Base-by-base conservation (phyloP, 2,888 invertebrate species). In the Cancer borealis region DNA sequence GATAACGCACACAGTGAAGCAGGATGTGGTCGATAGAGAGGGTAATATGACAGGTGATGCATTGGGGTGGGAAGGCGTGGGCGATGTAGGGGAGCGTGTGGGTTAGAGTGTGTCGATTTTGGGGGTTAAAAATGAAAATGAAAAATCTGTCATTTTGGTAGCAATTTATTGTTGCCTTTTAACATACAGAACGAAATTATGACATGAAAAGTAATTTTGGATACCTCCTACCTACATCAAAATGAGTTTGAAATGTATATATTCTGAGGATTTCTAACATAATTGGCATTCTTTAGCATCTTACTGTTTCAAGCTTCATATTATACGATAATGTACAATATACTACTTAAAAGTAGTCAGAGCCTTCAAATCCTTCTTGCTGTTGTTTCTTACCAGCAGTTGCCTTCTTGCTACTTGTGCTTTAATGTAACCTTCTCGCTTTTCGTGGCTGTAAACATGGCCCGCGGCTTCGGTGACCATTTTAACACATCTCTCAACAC, bases 391-490 rank as follows among this genome's bases (percentile, higher is more conserved):
- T 92, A n/a, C 46, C 92, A 79, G 45, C 66, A 66, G 92, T 73
- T 66, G 46, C 14, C 39, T 3, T 73, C 26, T 92, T 73, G 2
- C 73, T 73, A 39, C 66, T 92, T 92, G 73, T 30, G 73, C 73
- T 73, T 73, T 92, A 73, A 92, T 73, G 79, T 92, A 92, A 46
- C 92, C 79, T 73, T 73, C 66, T 39, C 73, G 79, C 66, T 45
- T 73, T 73, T 92, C 30, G 73, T 66, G 66, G 17, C 66, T 66
- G 66, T 66, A 66, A 66, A 66, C 66, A 66, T 66, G 92, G 49
- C 92, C 66, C 21, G 92, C 88, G 54, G 88, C 49, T 47, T 92
- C 92, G 17, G 87, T 92, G 88, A 92, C 92, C 87, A 84, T 92
- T 92, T 66, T 92, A 79, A 92, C 88, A 92, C 46, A 88, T 88